Evolutionary conservation across 2,888 invertebrate species (phyloP).

Genomic region (Diarsia mendica): DNA sequence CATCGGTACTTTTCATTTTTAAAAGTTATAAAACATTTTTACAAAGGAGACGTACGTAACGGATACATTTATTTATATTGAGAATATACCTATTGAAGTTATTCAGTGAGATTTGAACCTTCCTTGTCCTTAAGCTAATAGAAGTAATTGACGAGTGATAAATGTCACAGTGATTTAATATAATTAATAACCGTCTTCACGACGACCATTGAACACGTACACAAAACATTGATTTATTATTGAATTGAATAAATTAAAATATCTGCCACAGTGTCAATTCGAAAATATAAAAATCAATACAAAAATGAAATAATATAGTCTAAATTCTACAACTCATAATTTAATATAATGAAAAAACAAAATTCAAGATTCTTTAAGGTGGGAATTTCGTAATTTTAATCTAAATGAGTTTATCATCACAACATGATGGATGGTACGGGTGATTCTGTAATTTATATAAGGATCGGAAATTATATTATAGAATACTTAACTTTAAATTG

Average conservation of each 20-base stretch:
- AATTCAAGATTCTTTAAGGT: slow-evolving; percentile 58
- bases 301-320: slow-evolving; percentile 35
- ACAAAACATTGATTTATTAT: slow-evolving; percentile 11
- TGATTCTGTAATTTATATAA: slow-evolving; percentile 33
- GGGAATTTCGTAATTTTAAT: slow-evolving; percentile 66
- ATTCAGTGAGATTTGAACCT: slow-evolving; percentile 33
- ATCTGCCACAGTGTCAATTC: slow-evolving; percentile 22
- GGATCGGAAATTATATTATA: slow-evolving; percentile 17
- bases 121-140: slow-evolving; percentile 14
- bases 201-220: slow-evolving; percentile 8
- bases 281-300: slow-evolving; percentile 31
- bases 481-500: slow-evolving; percentile 24
- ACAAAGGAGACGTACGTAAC: background rate
- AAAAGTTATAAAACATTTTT: slow-evolving; percentile 13
- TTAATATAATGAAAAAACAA: slow-evolving; percentile 43
- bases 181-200: slow-evolving; percentile 8
- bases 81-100: background rate
- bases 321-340: slow-evolving; percentile 49
- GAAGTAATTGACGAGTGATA: slow-evolving; percentile 49
- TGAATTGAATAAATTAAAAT: slow-evolving; percentile 4
- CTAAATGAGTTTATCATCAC: slow-evolving; percentile 46
- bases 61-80: background rate
- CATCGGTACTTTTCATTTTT: background rate
- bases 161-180: slow-evolving; percentile 20
- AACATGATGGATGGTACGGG: slow-evolving; percentile 33